phyloP scores from a whole-genome alignment of 2,797 vertebrate species.

The Falco cherrug region DNA sequence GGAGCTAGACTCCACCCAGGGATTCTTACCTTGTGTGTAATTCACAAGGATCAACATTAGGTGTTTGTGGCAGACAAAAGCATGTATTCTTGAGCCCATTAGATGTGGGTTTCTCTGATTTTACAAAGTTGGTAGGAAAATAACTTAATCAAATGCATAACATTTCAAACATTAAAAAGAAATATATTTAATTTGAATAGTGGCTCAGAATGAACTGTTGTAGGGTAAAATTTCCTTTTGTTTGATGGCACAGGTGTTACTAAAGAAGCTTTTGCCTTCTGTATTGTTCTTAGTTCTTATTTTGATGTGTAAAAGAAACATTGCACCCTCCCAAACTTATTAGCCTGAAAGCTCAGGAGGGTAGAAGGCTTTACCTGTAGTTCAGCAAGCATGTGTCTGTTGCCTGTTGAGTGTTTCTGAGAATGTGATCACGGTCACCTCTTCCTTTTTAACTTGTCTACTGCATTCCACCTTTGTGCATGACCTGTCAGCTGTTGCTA shows the following conservation, averaged over 20 bases:
- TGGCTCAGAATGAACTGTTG: background rate
- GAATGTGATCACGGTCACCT: background rate
- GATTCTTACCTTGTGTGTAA: background rate
- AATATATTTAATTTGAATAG: background rate
- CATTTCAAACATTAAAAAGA: background rate
- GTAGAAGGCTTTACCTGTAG: background rate
- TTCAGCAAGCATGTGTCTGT: background rate
- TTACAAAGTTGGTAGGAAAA: background rate
- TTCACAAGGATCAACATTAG: background rate
- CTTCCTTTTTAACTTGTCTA: conserved; percentile 7
- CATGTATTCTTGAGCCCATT: background rate
- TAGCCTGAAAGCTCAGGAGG: background rate
- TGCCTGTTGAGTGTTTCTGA: background rate
- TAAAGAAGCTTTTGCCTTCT: background rate
- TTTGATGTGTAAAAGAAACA: background rate
- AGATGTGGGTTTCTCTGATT: background rate
- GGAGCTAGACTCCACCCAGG: background rate
- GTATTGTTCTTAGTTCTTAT: conserved; percentile 9
- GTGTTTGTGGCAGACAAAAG: background rate
- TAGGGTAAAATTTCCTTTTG: background rate
- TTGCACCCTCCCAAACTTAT: background rate
- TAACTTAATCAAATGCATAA: background rate
- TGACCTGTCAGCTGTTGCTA: conserved; percentile 15
- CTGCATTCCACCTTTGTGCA: background rate
- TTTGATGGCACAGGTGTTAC: background rate